Evolutionary conservation across 2,888 invertebrate species (phyloP), one percentile per base, ranked within the genome.

Genomic region (Brachyopa scutellaris): DNA sequence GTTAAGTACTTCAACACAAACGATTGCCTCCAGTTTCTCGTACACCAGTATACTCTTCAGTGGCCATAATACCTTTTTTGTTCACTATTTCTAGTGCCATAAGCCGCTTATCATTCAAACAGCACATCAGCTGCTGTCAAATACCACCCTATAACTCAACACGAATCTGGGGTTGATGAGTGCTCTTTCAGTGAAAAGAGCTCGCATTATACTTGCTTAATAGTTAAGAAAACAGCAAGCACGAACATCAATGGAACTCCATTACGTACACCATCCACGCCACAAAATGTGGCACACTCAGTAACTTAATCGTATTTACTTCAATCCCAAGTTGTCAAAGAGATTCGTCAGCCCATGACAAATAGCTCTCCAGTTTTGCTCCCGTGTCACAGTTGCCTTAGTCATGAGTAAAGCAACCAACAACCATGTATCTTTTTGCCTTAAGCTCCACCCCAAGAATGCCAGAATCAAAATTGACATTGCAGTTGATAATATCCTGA

Each of bases 401-500:
- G n/a, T n/a, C n/a, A n/a, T n/a, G n/a, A n/a, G n/a, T n/a, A n/a
- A n/a, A n/a, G 11, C 19, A 21, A 55, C 19, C 40, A 31, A n/a
- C n/a, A 49, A 47, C 26, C 17, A 3, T 33, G 9, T 47, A 47
- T 13, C 21, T 49, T 19, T 31, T n/a, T n/a, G n/a, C 33, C 15
- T 5, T 31, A 40, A 11, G n/a, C 31, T 29, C 11, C 33, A 17
- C 17, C 15, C 19, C 5, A 2, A 26, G 42, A 45, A 53, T 42
- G 4, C 33, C 29, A 17, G 51, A 62, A 80, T 74, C 49, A 42
- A 74, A 62, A 69, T 80, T 69, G 49, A 62, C 74, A 74, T 57
- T 57, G 69, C 67, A 69, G 55, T 55, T 64, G 74, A 62, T 69
- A 69, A 55, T 42, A 69, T 62, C 69, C 62, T 80, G 74, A 74